Base-by-base conservation (phyloP, 2,113 vertebrate genomes). In the Phylloscopus whistleri region DNA sequence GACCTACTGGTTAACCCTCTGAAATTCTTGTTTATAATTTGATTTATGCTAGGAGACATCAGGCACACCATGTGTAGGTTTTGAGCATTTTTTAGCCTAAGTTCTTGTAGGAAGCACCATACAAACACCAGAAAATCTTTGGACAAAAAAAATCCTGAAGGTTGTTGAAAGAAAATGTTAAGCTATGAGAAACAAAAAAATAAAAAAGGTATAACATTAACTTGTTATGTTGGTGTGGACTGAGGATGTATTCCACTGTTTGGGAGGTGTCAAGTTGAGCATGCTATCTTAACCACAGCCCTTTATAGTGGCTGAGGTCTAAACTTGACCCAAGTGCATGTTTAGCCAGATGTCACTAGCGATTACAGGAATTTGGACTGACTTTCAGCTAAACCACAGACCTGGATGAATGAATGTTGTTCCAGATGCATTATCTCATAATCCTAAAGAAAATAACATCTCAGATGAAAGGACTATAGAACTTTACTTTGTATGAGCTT, bases 401-500 rank as follows among this genome's bases (percentile, higher is more conserved):
- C 94, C 92, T 97, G 90, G 94, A 90, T 96, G 95, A 94, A 94
- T 73, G 87, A 88, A 80, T 97, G 90, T 97, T 96, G 90, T 91
- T 97, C 87, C 95, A 96, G 93, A 97, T 96, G 93, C 85, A 94
- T 97, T 97, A 97, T 95, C 87, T 95, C 79, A 83, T 96, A 95
- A 97, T 96, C 94, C 95, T 95, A 96, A 97, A 95, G 93, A 77
- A 97, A 97, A 97, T 93, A 97, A 83, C 85, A 60, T 93, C 77
- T 90, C 82, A 95, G 92, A 96, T 95, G 94, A 95, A 95, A 95
- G 75, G 73, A 63, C 92, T 95, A 90, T 86, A 84, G 87, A 88
- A 88, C 72, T 95, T 96, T 63, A 21, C 46, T 93, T 85, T 94
- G 79, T 91, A 86, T 84, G 93, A 84, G 68, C 68, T 93, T 93